Conservation (phyloP, 2,888 invertebrate species). For the Cosmopolites sordidus region DNA sequence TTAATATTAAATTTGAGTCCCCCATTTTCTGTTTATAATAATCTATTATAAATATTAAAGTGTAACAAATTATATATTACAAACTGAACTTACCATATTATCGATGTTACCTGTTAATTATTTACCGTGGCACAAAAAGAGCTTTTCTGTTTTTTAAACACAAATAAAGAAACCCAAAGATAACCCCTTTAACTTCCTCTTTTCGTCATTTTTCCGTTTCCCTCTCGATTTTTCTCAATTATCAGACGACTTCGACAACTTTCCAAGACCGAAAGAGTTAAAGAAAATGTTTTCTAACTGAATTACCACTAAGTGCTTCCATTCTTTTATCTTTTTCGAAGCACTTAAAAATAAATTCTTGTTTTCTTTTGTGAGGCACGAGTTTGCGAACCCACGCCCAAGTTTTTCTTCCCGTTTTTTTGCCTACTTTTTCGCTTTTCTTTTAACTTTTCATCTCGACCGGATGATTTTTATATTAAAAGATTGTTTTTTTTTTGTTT, state of each 20-base stretch:
- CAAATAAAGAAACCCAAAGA: too few relatives aligned
- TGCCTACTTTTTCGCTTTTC: slow-evolving; percentile 1
- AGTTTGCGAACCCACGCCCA: slow-evolving; percentile 19
- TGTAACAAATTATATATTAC: too few relatives aligned
- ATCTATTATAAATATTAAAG: too few relatives aligned
- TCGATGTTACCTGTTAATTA: too few relatives aligned
- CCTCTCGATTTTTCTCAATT: slow-evolving; percentile 24
- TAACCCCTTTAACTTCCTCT: slow-evolving; percentile 1
- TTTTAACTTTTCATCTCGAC: slow-evolving; percentile 17
- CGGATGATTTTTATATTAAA: slow-evolving; percentile 13
- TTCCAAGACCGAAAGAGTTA: slow-evolving; percentile 34
- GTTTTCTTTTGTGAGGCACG: slow-evolving; percentile 26
- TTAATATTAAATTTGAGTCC: too few relatives aligned
- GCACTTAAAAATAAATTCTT: slow-evolving; percentile 29
- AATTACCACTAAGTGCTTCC: slow-evolving; percentile 29
- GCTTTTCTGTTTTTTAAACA: too few relatives aligned
- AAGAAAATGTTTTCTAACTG: slow-evolving; percentile 35
- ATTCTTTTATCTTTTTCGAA: slow-evolving; percentile 28
- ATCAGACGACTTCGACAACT: slow-evolving; percentile 34
- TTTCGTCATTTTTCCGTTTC: slow-evolving; percentile 15
- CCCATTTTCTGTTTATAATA: too few relatives aligned
- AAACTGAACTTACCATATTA: too few relatives aligned
- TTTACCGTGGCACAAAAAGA: too few relatives aligned
- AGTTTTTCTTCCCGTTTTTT: slow-evolving; percentile 12
- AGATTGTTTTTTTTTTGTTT: not conserved